Conservation (phyloP, 2,797 vertebrate genomes). For the Acridotheres tristis region DNA sequence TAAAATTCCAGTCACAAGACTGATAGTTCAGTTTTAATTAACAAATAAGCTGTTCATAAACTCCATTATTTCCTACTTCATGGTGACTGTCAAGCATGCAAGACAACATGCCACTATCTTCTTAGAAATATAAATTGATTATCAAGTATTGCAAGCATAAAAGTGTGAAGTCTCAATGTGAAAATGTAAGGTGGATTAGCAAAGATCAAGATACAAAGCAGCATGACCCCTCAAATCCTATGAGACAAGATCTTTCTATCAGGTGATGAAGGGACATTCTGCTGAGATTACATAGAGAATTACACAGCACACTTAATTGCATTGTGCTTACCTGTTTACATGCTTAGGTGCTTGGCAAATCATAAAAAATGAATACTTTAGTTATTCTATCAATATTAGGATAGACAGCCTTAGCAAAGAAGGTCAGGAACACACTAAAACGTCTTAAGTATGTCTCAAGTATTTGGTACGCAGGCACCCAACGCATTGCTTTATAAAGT, state of each 20-base stretch:
- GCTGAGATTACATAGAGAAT: not conserved
- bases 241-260: not conserved
- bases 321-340: not conserved
- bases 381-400: not conserved
- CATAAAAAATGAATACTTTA: not conserved
- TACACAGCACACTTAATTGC: not conserved
- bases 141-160: not conserved
- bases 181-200: not conserved
- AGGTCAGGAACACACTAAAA: not conserved
- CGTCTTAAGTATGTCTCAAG: not conserved
- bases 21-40: not conserved
- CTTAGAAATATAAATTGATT: not conserved
- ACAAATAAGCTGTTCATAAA: not conserved
- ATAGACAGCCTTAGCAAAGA: not conserved
- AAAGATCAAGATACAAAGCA: conserved; percentile 16
- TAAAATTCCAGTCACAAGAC: not conserved
- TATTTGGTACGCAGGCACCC: not conserved
- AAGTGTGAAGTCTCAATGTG: not conserved
- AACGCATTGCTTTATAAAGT: not conserved
- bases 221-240: not conserved
- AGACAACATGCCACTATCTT: not conserved
- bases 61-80: not conserved
- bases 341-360: not conserved
- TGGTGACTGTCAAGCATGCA: not conserved
- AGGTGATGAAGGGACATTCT: not conserved